phyloP scores from a whole-genome alignment of 1,140 invertebrate genomes.

The Bradynema listronoti region DNA sequence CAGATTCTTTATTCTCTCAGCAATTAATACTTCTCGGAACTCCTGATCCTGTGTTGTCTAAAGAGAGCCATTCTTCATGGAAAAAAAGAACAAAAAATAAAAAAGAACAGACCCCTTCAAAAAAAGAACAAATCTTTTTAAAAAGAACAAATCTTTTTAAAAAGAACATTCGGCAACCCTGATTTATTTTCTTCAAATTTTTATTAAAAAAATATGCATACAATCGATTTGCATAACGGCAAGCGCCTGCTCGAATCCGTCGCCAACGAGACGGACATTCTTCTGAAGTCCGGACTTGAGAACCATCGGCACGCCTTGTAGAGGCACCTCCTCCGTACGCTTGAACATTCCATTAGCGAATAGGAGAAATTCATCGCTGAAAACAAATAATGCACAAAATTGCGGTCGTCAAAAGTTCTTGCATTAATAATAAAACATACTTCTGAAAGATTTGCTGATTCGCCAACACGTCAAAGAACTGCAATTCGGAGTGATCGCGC shows the following conservation, averaged over 20 bases:
- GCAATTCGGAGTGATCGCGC: conserved; percentile 4
- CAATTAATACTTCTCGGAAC: too few species aligned
- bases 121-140: too few species aligned
- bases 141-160: too few species aligned
- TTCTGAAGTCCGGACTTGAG: conserved; percentile 31
- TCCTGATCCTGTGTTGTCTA: too few species aligned
- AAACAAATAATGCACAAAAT: conserved; percentile 7
- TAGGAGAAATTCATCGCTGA: conserved; percentile 24
- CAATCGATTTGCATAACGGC: conserved; percentile 24
- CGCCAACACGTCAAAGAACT: conserved; percentile 14
- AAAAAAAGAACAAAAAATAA: too few species aligned
- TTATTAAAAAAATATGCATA: conserved; percentile 12
- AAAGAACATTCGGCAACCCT: not conserved
- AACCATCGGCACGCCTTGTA: conserved; percentile 22
- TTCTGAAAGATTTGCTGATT: conserved; percentile 8
- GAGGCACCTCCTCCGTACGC: conserved; percentile 9
- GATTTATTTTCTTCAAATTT: not conserved
- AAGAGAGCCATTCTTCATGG: too few species aligned
- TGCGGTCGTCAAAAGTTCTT: not conserved
- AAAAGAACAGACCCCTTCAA: too few species aligned
- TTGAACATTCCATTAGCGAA: conserved; percentile 18
- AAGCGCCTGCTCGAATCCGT: not conserved
- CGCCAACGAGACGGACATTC: conserved; percentile 29
- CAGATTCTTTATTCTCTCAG: too few species aligned
- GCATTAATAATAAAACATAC: conserved; percentile 5